phyloP scores from a whole-genome alignment of 30 jellyfish, hydroid and myxozoan genomes.

The Hydra vulgaris region DNA sequence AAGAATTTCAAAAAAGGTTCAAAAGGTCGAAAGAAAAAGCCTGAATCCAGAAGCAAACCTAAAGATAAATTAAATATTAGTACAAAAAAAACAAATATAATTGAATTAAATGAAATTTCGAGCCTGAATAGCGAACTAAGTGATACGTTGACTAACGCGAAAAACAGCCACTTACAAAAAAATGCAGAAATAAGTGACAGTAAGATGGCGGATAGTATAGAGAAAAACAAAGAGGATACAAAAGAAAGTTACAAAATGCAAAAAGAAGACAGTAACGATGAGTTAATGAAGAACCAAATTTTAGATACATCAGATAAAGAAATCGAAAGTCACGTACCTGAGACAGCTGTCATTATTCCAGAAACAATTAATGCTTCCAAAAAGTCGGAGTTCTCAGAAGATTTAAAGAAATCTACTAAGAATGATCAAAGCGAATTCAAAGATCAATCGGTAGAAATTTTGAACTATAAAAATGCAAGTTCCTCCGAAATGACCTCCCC shows the following conservation, averaged over 20 bases:
- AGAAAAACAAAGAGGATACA: neutral
- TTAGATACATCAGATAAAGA: slow-evolving; percentile 3
- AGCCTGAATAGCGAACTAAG: neutral
- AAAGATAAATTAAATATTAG: neutral
- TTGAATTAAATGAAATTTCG: neutral
- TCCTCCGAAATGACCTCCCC: neutral
- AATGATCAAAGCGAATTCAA: neutral
- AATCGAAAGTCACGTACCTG: neutral
- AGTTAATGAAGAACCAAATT: neutral
- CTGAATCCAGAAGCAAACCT: neutral
- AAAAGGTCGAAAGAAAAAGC: slow-evolving; percentile 48
- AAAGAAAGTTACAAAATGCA: neutral
- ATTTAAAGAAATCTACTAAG: slow-evolving; percentile 38
- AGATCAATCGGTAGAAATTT: neutral
- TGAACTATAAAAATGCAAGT: neutral
- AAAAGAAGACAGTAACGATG: slow-evolving; percentile 7
- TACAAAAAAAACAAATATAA: neutral
- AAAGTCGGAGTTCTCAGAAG: slow-evolving; percentile 63
- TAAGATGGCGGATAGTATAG: neutral
- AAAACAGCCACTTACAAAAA: neutral
- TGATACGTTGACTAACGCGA: neutral
- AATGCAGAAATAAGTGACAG: neutral
- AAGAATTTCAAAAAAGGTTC: slow-evolving; percentile 3
- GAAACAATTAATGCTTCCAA: slow-evolving; percentile 17
- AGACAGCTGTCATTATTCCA: neutral